Evolutionary conservation across 1,140 invertebrate genomes (phyloP), one percentile per base, ranked within the genome.

Genomic region (Megalopta genalis): DNA sequence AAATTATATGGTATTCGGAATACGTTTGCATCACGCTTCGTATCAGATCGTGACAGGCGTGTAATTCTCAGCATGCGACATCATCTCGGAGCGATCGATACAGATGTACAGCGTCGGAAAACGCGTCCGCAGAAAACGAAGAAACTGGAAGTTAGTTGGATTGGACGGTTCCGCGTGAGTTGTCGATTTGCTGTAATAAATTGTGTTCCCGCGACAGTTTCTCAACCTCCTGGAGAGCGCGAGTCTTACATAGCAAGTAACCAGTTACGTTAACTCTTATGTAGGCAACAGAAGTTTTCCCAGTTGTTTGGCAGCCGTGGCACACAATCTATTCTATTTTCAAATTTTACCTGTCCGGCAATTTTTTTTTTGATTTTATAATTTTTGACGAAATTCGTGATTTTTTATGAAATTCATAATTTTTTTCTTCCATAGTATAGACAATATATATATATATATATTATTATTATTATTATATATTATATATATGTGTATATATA

Each of bases 141-240:
- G 49, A 71, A 60, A 63, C 62, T 71, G 25, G n/a, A 25, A 16
- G 21, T 7, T 59, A n/a, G 16, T 7, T 68, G 39, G 39, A n/a
- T 25, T 18, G 9, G 46, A 14, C 10, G 46, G 5, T 42, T 63
- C 54, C 10, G 16, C 57, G 59, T 25, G 18, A 23, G 39, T 21
- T 23, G 68, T 71, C 76, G 42, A 23, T 64, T 72, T 27, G 16
- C 68, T 23, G 63, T 72, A 57, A 78, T 46, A 72, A 78, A 78
- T 78, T 78, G 49, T 69, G 18, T 42, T 57, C 21, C 18, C 21
- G 14, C 54, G 54, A 69, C 65, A 49, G 18, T 68, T 21, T 72
- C 71, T 57, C 37, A 18, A 2, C 49, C 14, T 52, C 49, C n/a
- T 57, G 54, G 54, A 18, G 14, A 21, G 18, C 2, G 6, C 54